Evolutionary conservation across 2,888 invertebrate genomes (phyloP).

Genomic region (Kuschelorhynchus macadamiae): DNA sequence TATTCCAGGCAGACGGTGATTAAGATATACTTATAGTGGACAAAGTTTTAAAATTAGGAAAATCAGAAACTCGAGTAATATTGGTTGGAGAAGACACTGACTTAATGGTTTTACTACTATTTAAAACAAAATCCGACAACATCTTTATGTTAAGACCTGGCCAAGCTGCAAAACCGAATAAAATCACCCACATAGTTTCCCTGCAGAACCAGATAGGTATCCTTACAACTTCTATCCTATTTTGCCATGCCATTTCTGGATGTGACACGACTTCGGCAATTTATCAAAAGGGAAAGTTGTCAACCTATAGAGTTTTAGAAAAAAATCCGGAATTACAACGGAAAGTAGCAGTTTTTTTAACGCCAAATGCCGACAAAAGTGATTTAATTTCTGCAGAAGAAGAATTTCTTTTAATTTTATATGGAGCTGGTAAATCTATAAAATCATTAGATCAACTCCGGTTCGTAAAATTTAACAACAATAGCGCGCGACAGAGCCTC

Average conservation of each 20-base stretch:
- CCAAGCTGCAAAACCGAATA: background rate
- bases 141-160: conserved; percentile 1
- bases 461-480: background rate
- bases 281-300: background rate
- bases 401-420: background rate
- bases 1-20: conserved; percentile 5
- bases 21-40: background rate
- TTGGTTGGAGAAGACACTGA: background rate
- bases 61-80: background rate
- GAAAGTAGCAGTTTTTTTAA: background rate
- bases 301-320: background rate
- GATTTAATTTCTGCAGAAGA: background rate
- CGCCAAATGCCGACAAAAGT: background rate
- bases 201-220: background rate
- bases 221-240: background rate
- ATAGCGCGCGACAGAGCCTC: background rate
- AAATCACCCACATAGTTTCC: background rate
- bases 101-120: background rate
- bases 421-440: background rate
- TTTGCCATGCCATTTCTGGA: background rate
- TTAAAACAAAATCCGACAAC: background rate
- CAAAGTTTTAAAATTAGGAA: background rate
- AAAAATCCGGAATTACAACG: background rate
- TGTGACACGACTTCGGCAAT: background rate
- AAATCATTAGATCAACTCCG: background rate